Evolutionary conservation across 2,113 vertebrate species (phyloP).

Genomic region (Fregata magnificens): DNA sequence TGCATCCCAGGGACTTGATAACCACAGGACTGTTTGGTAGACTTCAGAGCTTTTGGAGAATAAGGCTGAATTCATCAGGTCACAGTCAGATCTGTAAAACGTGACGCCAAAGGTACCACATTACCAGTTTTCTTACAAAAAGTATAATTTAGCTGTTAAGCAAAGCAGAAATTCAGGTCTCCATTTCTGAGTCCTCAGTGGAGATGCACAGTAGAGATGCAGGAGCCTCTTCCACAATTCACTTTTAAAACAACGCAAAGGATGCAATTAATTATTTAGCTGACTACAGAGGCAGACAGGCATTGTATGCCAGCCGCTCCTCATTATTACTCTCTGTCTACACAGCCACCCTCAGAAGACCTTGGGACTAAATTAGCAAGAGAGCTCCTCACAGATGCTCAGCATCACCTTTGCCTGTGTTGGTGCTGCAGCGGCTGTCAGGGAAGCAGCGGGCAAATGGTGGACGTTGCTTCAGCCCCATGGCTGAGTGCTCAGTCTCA

Average conservation of each 20-base stretch:
- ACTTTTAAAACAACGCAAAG: background rate
- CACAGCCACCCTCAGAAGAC: constrained; percentile 28
- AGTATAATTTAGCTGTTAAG: background rate
- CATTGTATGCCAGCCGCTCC: background rate
- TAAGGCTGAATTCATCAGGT: background rate
- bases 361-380: background rate
- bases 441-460: background rate
- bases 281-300: background rate
- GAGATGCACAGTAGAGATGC: background rate
- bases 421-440: background rate
- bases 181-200: background rate
- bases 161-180: background rate
- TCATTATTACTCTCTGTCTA: background rate
- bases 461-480: accelerated
- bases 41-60: background rate
- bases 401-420: accelerated
- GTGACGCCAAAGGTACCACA: background rate
- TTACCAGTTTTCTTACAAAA: background rate
- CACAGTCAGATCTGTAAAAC: background rate
- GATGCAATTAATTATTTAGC: background rate
- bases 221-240: background rate
- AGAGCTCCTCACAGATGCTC: accelerated
- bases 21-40: background rate
- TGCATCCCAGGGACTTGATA: background rate
- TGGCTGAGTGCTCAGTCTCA: accelerated